Percentiles rank a stretch among this genome's conserved stretches.
phyloP scores from a whole-genome alignment of 2,113 vertebrate genomes.

The Mixornis gularis region DNA sequence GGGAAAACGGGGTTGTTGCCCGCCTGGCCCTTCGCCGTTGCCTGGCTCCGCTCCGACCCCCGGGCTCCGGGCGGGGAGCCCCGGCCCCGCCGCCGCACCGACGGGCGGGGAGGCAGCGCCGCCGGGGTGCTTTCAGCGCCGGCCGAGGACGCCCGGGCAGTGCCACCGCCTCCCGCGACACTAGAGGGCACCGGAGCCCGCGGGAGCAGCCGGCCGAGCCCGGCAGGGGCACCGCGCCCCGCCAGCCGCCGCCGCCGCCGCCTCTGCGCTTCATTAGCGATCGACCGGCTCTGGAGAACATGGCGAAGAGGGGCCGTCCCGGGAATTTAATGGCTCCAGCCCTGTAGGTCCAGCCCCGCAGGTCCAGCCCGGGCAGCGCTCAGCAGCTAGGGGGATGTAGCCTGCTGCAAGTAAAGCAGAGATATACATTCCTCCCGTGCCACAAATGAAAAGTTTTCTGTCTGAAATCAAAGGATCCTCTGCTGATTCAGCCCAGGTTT shows the following conservation, averaged over 20 bases:
- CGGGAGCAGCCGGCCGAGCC: background rate
- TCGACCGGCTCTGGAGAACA: fast-evolving
- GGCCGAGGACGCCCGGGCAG: background rate
- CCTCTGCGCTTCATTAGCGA: fast-evolving
- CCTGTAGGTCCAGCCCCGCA: background rate
- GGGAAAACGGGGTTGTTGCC: background rate
- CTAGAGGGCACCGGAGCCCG: constrained; percentile 59
- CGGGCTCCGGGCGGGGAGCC: background rate
- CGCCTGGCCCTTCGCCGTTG: fast-evolving
- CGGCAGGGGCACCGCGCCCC: background rate
- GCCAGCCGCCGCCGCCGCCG: background rate
- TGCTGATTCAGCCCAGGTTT: background rate
- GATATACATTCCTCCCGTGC: background rate
- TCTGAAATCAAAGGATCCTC: background rate
- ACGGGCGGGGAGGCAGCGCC: background rate
- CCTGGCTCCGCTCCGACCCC: background rate
- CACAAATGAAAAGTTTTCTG: background rate
- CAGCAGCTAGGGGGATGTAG: background rate
- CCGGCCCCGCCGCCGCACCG: background rate
- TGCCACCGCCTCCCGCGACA: background rate
- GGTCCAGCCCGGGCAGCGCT: background rate
- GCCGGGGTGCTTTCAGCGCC: background rate
- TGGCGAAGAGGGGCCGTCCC: fast-evolving
- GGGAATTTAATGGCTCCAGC: background rate
- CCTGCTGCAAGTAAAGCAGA: background rate